Evolutionary conservation across 35 echinoderm and acorn worm species (phyloP).

Genomic region (Ptychodera flava): DNA sequence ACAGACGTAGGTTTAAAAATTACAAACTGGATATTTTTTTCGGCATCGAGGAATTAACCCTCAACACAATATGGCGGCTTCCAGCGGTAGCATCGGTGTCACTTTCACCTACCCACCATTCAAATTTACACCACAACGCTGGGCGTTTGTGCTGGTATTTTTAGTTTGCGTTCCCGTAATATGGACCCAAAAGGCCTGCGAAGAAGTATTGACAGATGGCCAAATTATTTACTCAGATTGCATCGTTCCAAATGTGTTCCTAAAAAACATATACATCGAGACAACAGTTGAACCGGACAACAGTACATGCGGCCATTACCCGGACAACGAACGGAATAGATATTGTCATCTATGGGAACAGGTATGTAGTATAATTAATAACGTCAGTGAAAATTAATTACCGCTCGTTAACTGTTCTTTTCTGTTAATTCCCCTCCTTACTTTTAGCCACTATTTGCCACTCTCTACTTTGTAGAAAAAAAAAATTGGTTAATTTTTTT

Average conservation of each 20-base stretch:
- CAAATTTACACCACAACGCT: background rate
- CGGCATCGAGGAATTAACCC: no score
- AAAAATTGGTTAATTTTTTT: no score
- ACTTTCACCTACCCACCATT: background rate
- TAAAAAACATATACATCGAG: background rate
- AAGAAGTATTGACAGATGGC: background rate
- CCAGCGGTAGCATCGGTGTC: background rate
- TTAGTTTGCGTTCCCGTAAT: background rate
- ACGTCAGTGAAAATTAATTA: no score
- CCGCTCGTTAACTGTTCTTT: no score
- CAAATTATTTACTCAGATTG: background rate
- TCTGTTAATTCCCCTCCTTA: no score
- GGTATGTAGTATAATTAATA: no score
- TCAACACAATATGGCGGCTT: background rate
- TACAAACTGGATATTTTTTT: no score
- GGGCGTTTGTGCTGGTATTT: background rate
- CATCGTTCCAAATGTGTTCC: background rate
- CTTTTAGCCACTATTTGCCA: no score
- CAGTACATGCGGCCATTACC: background rate
- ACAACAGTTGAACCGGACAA: background rate
- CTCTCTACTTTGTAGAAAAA: no score
- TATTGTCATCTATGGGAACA: no score
- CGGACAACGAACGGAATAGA: no score
- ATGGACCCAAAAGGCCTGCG: background rate
- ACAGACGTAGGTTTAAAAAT: no score